Base-by-base conservation (phyloP, 2,113 vertebrate species). In the Australoheros scitulus region DNA sequence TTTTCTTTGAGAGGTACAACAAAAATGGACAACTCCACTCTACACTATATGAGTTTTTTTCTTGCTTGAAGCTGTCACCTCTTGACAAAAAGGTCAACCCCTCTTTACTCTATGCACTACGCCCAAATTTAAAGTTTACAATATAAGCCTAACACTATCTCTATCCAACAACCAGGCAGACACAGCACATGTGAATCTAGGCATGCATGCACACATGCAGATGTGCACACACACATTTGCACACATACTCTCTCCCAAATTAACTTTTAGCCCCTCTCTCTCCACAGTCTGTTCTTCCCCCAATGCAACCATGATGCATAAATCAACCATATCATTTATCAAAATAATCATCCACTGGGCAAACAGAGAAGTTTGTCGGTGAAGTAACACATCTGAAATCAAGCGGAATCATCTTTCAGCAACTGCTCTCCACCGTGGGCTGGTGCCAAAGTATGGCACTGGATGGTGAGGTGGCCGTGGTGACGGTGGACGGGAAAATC, bases 331-430 rank as follows among this genome's bases (percentile, higher is more conserved):
- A 85, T 90, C 86, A 88, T 89, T 87, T 74, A 84, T 89, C 79
- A 87, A 84, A 79, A 77, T 77, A 82, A 89, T 87, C 41, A 79
- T 79, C 76, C 34, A 15, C 78, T 4, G 56, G 56, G 78, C 68
- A 68, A 80, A 63, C 7, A 2, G 41, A 43, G 74, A 74, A 17
- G 32, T 68, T 82, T 81, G 81, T 38, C 72, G 17, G 72, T 50
- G 36, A 90, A 82, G 72, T 81, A 74, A 79, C 87, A 87, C 87
- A 80, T 89, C 77, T 56, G 82, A 93, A 91, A 91, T 95, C 92
- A 88, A 64, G 75, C 56, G 79, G 81, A 87, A 56, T 76, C 63
- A 79, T 90, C 76, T 63, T 87, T 79, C 20, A 55, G 64, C 55
- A 76, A 64, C 60, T 41, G 65, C n/a, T 81, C 76, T 56, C 52